These are phyloP conservation scores for Anguilla japonica DNA, from an alignment of 2,113 vertebrate genomes.

Conservation along the genomic window DNA sequence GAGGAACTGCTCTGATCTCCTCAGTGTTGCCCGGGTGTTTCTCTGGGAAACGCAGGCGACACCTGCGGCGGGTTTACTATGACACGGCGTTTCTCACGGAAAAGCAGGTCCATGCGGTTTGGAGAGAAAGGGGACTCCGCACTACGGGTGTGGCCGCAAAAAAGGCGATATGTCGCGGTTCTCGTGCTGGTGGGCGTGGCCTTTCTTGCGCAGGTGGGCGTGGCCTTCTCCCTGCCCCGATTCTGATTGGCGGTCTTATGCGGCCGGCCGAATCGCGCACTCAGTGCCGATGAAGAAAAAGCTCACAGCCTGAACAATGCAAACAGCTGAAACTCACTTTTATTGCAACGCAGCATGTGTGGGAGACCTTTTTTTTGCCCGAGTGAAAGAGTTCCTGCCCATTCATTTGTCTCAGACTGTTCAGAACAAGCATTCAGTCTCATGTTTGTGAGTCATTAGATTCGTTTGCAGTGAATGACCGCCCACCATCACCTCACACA, in stretches of 20 bases:
- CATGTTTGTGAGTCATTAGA: slow-evolving; percentile 25
- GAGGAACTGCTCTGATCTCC: background rate
- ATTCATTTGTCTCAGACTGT: slow-evolving; percentile 8
- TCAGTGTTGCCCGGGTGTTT: background rate
- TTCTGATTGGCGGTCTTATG: background rate
- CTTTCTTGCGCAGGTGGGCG: background rate
- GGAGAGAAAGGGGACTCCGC: background rate
- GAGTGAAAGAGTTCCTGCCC: background rate
- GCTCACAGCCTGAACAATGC: background rate
- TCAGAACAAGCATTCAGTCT: background rate
- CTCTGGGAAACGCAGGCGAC: background rate
- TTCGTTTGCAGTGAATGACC: slow-evolving; percentile 29
- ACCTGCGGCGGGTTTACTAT: background rate
- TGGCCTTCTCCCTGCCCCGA: background rate
- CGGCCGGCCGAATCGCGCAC: background rate
- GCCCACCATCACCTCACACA: slow-evolving; percentile 30
- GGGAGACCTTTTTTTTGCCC: background rate
- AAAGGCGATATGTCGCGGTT: background rate
- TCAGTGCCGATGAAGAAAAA: slow-evolving; percentile 3
- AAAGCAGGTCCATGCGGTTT: background rate
- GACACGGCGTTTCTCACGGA: background rate
- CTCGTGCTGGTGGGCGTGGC: background rate
- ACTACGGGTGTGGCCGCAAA: background rate
- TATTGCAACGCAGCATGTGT: background rate
- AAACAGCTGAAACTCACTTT: background rate